Conservation (phyloP, 2,797 vertebrate species). For the Rhinoraja longicauda region DNA sequence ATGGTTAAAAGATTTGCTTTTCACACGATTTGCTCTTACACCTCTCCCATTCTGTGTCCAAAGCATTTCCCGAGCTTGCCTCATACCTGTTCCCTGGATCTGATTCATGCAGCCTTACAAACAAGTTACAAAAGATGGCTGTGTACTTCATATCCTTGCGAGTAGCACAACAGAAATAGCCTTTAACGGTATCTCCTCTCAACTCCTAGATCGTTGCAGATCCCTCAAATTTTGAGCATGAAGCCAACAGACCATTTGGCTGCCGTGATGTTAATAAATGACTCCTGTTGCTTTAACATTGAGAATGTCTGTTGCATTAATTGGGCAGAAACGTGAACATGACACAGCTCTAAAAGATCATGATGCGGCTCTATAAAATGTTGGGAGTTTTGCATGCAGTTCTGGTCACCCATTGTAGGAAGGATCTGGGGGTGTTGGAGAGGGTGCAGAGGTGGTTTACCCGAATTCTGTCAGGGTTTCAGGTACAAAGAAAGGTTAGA, state of each 20-base stretch:
- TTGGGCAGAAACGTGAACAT: neutral
- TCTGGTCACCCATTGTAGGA: too few species aligned
- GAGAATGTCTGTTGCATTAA: neutral
- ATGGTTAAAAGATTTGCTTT: slow-evolving; percentile 22
- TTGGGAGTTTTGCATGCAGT: too few species aligned
- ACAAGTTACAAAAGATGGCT: neutral
- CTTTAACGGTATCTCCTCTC: neutral
- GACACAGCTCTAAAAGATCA: too few species aligned
- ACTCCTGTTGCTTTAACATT: neutral
- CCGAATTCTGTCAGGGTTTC: too few species aligned
- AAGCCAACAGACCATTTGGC: neutral
- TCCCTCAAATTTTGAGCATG: neutral
- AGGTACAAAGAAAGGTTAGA: too few species aligned
- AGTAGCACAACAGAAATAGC: too few species aligned
- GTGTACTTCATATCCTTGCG: neutral
- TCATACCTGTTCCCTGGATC: slow-evolving; percentile 11
- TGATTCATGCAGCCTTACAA: neutral
- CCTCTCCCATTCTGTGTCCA: neutral
- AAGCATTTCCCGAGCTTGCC: neutral
- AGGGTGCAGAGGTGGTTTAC: too few species aligned
- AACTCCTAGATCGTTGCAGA: neutral
- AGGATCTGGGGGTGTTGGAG: too few species aligned
- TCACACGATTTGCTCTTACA: neutral
- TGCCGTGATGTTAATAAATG: neutral
- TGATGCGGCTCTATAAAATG: too few species aligned